These are phyloP conservation scores for Tolmerus cingulatus DNA, from an alignment of 2,888 invertebrate species.

Conservation along the genomic window DNA sequence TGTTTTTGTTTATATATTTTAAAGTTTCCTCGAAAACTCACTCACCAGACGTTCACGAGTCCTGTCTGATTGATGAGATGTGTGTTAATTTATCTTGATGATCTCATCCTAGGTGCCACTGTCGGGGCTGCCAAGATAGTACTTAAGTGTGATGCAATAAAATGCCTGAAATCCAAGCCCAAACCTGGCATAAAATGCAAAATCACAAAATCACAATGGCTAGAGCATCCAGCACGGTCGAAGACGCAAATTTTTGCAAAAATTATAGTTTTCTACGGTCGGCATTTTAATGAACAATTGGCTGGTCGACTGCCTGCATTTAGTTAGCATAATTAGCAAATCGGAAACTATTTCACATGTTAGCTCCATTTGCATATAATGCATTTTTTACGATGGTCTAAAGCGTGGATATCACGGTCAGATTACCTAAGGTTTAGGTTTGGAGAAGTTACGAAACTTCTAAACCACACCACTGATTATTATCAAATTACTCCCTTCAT, in stretches of 20 bases:
- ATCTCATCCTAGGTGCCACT: not conserved
- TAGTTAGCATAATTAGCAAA: constrained; percentile 36
- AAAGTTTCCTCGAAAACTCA: not conserved
- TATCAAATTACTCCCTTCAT: not conserved
- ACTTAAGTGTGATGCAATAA: not conserved
- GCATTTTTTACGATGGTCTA: not conserved
- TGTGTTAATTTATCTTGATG: constrained; percentile 11
- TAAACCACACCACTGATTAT: not conserved
- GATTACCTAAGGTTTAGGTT: not conserved
- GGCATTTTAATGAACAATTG: constrained; percentile 28
- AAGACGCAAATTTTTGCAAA: constrained; percentile 5
- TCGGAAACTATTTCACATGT: constrained; percentile 32
- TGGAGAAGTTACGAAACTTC: not conserved
- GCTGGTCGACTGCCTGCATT: constrained; percentile 16
- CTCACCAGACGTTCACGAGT: not conserved
- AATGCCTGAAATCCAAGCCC: not conserved
- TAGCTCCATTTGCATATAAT: constrained; percentile 19
- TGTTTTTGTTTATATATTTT: not conserved
- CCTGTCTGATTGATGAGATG: constrained; percentile 18
- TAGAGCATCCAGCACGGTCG: not conserved
- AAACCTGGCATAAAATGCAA: not conserved
- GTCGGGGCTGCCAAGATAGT: not conserved
- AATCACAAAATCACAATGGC: not conserved
- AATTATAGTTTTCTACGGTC: not conserved
- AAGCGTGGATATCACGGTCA: not conserved